Evolutionary conservation across 2,888 invertebrate genomes (phyloP).

Genomic region (Epistrophe grossulariae): DNA sequence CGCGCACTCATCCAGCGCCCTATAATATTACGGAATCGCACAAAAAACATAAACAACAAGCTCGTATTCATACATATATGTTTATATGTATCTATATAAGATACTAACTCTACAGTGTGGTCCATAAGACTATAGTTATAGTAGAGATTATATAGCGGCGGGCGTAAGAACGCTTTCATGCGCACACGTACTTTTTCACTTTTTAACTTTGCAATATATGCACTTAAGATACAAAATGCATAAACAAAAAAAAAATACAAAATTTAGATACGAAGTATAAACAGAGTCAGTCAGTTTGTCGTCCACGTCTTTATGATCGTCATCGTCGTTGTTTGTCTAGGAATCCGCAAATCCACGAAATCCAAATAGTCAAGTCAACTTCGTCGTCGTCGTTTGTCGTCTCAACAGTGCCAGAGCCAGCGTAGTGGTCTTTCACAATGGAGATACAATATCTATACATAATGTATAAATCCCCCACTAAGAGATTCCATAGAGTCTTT

Average conservation of each 20-base stretch:
- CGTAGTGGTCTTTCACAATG: conserved; percentile 56
- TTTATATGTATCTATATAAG: conserved; percentile 1
- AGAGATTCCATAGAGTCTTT: conserved; percentile 46
- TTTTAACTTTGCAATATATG: conserved; percentile 32
- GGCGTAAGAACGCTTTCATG: conserved; percentile 57
- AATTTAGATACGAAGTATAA: conserved; percentile 30
- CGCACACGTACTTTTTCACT: conserved; percentile 69
- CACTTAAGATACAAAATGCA: conserved; percentile 55
- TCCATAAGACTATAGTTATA: conserved; percentile 35
- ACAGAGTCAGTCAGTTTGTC: conserved; percentile 30
- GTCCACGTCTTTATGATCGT: conserved; percentile 19
- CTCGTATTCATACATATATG: not conserved
- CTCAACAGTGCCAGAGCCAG: not conserved
- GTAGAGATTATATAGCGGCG: not conserved
- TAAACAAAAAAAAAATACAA: conserved; percentile 22
- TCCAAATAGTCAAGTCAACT: conserved; percentile 39
- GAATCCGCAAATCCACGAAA: conserved; percentile 55
- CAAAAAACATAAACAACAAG: conserved; percentile 63
- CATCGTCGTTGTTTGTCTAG: conserved; percentile 21
- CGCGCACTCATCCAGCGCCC: conserved; percentile 56
- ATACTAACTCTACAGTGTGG: conserved; percentile 23
- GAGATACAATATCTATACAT: conserved; percentile 44
- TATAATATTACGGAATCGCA: conserved; percentile 48
- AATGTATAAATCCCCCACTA: conserved; percentile 22
- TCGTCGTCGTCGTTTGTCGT: conserved; percentile 31